Evolutionary conservation across 2,888 invertebrate genomes (phyloP).

Genomic region (Nephrotoma flavescens): DNA sequence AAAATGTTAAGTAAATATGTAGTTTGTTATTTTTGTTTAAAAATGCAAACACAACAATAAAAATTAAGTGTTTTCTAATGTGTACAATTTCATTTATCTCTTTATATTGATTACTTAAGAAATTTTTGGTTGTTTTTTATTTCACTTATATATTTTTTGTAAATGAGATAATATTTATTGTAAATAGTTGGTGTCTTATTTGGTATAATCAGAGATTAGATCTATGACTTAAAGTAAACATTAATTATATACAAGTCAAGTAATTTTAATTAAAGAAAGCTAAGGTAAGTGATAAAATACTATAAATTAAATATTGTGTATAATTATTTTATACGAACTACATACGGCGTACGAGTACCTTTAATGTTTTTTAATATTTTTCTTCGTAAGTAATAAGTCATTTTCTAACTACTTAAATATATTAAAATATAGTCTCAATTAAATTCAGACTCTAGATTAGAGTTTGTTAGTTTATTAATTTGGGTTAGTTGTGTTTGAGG

Average conservation of each 20-base stretch:
- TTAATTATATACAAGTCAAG: background rate
- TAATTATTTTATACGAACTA: too few relatives aligned
- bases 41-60: background rate
- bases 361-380: too few relatives aligned
- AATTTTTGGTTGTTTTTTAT: background rate
- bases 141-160: background rate
- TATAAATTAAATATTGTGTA: too few relatives aligned
- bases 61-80: background rate
- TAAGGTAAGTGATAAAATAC: too few relatives aligned
- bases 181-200: background rate
- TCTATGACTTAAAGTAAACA: background rate
- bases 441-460: too few relatives aligned
- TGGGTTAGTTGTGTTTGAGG: too few relatives aligned
- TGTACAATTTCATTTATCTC: background rate
- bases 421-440: too few relatives aligned
- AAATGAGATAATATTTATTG: background rate
- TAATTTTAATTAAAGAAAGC: background rate
- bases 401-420: too few relatives aligned
- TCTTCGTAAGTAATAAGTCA: too few relatives aligned
- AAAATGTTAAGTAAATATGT: background rate
- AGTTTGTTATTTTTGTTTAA: background rate
- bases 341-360: too few relatives aligned
- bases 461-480: too few relatives aligned
- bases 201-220: background rate
- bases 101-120: background rate